Base-by-base conservation (phyloP, 1,140 invertebrate species). In the Coenobita brevimanus region DNA sequence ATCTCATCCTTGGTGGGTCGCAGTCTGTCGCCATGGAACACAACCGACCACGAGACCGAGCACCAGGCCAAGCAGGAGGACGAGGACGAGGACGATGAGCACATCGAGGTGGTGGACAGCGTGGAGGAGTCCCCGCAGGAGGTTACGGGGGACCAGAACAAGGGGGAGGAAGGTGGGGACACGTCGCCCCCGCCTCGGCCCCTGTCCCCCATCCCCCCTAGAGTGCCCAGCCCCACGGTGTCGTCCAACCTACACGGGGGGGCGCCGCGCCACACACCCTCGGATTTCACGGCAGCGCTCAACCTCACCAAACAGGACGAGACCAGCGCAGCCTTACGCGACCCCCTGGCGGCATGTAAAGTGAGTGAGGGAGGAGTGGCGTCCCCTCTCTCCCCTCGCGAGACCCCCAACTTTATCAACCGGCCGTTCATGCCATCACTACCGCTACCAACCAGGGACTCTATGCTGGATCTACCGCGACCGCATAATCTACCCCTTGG, bases 141-240 rank as follows among this genome's bases (percentile, higher is more conserved):
- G 95, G 93, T 96, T 95, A 6, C 95, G 96, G 92, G 94, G 95
- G 4, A 97, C 97, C 91, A 96, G 95, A 69, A 96, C 96, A 0
- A 92, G 97, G 3, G 92, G 97, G 17, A 94, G 95, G 92, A 95
- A 4, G 79, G 41, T 24, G 64, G 41, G 1, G 79, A 78, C 0
- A 82, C 82, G 69, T 87, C 85, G 1, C 75, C 85, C 2, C 3
- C 73, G 10, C 24, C 64, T 3, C 60, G 78, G 10, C 46, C 62
- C 0, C 50, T 80, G 41, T 87, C 85, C 2, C 85, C 85, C 21
- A 27, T 46, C 27, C 43, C 76, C 1, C 10, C 64, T 1, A 15
- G 67, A 27, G 62, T 69, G 30, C 41, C 46, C 27, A 80, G 85
- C 36, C 85, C 85, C 30, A 27, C 38, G 33, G 85, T 81, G 1